Base-by-base conservation (phyloP, 2,888 invertebrate genomes). In the Chouioia cunea region DNA sequence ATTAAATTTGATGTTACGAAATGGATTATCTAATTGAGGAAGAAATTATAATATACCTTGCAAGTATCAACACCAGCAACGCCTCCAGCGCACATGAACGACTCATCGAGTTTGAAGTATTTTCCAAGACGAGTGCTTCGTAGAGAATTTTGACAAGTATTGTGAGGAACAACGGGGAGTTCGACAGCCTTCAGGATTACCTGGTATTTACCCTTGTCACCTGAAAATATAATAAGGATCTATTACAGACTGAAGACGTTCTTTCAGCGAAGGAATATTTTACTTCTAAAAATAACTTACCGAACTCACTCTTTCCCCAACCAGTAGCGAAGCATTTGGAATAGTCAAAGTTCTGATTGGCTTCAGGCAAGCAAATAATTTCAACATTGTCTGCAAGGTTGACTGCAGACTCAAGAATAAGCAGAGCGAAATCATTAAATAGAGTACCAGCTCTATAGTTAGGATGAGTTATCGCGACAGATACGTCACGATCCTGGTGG, bases 281-380 rank as follows among this genome's bases (percentile, higher is more conserved):
- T 27, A 27, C 6, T 20, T n/a, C 1, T n/a, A n/a, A 50, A 10
- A 23, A 36, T 16, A 48, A 18, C 48, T 63, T 64, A 74, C 74
- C 74, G 22, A 71, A 74, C 18, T 63, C 2, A 14, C 63, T 46
- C 23, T 69, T 74, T 53, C 74, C 74, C 74, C 74, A 74, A 0
- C 74, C 74, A 2, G 74, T 72, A 2, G 66, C 71, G 15, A 59
- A 63, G 43, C 74, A 74, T 0, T 47, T 63, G 1, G 6, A 18
- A 15, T 44, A 14, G 43, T 66, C 65, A 12, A 66, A 54, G 20
- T n/a, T 4, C 20, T 64, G 52, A 14, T 59, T 27, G 1, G 14
- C 75, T 79, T 82, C 78, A 74, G 79, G 77, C 75, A 77, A 77
- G 71, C 77, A 81, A 77, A 77, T 78, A 76, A 75, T 69, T 52